A percentile compares a stretch with the other conserved stretches of the same genome.
These are phyloP conservation scores for Astropecten irregularis DNA, from an alignment of 53 echinoderm and acorn worm genomes.

Conservation along the genomic window DNA sequence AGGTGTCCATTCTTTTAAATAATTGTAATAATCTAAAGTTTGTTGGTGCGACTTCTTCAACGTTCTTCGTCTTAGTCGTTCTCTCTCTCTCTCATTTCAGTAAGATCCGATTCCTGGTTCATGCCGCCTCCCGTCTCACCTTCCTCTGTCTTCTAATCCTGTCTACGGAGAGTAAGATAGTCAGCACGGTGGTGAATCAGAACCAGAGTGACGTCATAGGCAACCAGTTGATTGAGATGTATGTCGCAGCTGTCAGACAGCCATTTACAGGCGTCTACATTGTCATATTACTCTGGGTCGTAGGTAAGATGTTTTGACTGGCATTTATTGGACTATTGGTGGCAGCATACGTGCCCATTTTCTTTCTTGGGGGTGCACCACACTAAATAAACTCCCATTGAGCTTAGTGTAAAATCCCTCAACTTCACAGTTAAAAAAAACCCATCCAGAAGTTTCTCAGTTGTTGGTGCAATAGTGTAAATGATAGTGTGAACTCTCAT, in stretches of 20 bases:
- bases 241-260: neutral
- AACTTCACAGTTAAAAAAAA: no score
- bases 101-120: conserved; percentile 43
- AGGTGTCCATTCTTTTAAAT: no score
- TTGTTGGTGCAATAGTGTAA: no score
- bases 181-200: neutral
- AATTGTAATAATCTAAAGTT: neutral
- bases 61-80: no score
- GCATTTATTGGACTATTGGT: neutral
- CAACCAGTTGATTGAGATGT: neutral
- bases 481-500: no score
- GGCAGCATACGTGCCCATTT: no score
- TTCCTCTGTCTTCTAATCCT: conserved; percentile 23
- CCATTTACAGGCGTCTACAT: neutral
- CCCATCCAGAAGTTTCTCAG: no score
- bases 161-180: neutral
- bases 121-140: conserved; percentile 38
- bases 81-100: conserved; percentile 25
- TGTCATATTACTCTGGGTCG: neutral
- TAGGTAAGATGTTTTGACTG: no score
- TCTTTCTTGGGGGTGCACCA: no score
- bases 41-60: neutral
- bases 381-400: no score
- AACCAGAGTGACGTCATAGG: neutral
- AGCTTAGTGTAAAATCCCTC: no score